Percentiles rank a stretch among this genome's conserved stretches.
phyloP scores from a whole-genome alignment of 2,797 vertebrate species.

The Iguana delicatissima region DNA sequence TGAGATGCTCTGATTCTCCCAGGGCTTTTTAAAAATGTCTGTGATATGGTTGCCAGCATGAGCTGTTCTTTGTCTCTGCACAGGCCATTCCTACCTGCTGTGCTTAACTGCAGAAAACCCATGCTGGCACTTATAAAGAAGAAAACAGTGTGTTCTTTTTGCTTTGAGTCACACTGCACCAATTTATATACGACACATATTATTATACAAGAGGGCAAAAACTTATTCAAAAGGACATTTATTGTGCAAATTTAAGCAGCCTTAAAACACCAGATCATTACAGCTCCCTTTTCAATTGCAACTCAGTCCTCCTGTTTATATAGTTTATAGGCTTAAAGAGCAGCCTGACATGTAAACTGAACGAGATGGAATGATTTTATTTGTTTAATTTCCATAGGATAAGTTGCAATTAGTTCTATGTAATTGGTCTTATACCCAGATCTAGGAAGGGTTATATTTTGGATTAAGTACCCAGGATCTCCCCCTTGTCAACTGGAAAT shows the following conservation, averaged over 20 bases:
- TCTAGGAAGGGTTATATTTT: background rate
- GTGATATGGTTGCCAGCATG: constrained; percentile 23
- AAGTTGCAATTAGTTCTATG: background rate
- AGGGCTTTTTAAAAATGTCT: constrained; percentile 24
- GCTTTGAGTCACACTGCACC: constrained; percentile 27
- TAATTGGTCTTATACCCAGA: background rate
- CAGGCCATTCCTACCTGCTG: constrained; percentile 36
- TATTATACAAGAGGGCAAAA: background rate
- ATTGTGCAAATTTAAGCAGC: constrained; percentile 8
- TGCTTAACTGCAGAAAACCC: constrained; percentile 28
- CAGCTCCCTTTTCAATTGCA: background rate
- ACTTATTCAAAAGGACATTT: constrained; percentile 16
- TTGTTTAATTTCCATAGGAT: background rate
- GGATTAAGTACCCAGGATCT: too few species aligned
- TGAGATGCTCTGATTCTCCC: constrained; percentile 35
- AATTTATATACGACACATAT: constrained; percentile 26
- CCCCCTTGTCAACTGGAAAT: too few species aligned
- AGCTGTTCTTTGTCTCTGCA: constrained; percentile 26
- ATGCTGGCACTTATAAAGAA: constrained; percentile 23
- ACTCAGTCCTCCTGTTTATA: background rate
- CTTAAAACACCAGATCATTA: background rate
- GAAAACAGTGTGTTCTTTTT: constrained; percentile 36
- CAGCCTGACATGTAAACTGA: background rate
- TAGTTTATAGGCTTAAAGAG: background rate
- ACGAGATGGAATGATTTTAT: background rate